phyloP scores from a whole-genome alignment of 2,888 invertebrate genomes.

The Conomelus anceps region DNA sequence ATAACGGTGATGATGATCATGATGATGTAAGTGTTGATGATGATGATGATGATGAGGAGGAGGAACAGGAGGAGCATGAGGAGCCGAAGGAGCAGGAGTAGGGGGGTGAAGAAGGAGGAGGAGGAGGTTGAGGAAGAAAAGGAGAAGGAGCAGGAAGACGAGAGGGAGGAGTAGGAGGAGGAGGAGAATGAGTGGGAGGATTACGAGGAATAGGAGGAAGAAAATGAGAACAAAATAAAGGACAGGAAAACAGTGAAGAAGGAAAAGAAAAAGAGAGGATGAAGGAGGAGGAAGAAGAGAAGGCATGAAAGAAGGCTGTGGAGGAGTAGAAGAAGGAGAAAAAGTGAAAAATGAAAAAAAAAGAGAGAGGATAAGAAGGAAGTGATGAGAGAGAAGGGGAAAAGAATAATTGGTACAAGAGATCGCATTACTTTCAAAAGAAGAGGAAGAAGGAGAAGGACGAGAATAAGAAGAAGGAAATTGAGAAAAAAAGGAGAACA shows the following conservation, averaged over 20 bases:
- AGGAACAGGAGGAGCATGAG: background rate
- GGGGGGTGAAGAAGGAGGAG: background rate
- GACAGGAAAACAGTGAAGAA: background rate
- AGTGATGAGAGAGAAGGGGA: too few relatives aligned
- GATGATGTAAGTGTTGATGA: background rate
- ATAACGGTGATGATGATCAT: background rate
- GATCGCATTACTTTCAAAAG: too few relatives aligned
- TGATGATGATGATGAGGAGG: background rate
- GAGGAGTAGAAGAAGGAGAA: constrained; percentile 1
- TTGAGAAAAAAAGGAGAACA: background rate
- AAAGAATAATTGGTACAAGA: too few relatives aligned
- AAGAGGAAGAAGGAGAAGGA: constrained; percentile 9
- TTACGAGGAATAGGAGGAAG: background rate
- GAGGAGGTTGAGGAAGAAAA: background rate
- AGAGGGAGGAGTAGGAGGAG: background rate
- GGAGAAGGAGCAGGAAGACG: background rate
- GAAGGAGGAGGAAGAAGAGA: background rate
- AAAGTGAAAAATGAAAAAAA: background rate
- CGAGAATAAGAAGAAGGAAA: background rate
- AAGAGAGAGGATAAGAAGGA: too few relatives aligned
- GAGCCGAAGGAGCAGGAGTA: background rate
- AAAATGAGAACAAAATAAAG: background rate
- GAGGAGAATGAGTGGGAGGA: background rate
- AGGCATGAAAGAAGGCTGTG: background rate
- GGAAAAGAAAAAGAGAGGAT: background rate